Evolutionary conservation across 2,888 invertebrate species (phyloP).

Genomic region (Philonicus albiceps): DNA sequence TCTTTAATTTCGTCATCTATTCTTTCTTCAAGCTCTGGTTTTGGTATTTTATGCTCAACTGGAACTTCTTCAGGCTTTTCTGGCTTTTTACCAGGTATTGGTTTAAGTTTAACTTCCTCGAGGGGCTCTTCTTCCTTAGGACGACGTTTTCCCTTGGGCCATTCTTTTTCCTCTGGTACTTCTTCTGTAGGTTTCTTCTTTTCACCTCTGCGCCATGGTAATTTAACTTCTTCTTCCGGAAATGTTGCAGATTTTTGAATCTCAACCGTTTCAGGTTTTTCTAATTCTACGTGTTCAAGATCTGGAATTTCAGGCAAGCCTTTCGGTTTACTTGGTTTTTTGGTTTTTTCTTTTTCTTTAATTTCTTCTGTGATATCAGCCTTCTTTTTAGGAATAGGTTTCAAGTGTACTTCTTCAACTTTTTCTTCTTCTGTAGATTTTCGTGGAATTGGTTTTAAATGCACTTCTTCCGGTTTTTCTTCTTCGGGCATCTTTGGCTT

Average conservation of each 20-base stretch:
- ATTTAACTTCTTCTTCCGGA: constrained; percentile 50
- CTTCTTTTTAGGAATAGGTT: constrained; percentile 46
- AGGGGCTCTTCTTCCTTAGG: constrained; percentile 57
- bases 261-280: constrained; percentile 57
- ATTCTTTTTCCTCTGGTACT: constrained; percentile 58
- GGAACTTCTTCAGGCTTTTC: constrained; percentile 54
- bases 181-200: constrained; percentile 62
- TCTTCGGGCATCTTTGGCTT: constrained; percentile 50
- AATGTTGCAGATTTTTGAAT: constrained; percentile 49
- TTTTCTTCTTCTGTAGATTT: constrained; percentile 50
- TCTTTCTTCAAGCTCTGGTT: constrained; percentile 56
- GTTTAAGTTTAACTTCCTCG: constrained; percentile 61
- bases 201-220: constrained; percentile 60
- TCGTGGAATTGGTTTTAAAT: constrained; percentile 50
- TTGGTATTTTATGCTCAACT: constrained; percentile 50
- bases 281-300: constrained; percentile 52
- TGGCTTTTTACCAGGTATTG: constrained; percentile 58
- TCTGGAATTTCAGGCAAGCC: constrained; percentile 50
- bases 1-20: constrained; percentile 54
- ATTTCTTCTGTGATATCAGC: background rate
- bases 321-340: background rate
- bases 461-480: constrained; percentile 53
- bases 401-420: constrained; percentile 55
- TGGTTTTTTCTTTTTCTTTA: background rate
- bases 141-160: constrained; percentile 60